These are phyloP conservation scores for Copsychus sechellarum DNA, from an alignment of 2,113 vertebrate genomes.

Conservation along the genomic window DNA sequence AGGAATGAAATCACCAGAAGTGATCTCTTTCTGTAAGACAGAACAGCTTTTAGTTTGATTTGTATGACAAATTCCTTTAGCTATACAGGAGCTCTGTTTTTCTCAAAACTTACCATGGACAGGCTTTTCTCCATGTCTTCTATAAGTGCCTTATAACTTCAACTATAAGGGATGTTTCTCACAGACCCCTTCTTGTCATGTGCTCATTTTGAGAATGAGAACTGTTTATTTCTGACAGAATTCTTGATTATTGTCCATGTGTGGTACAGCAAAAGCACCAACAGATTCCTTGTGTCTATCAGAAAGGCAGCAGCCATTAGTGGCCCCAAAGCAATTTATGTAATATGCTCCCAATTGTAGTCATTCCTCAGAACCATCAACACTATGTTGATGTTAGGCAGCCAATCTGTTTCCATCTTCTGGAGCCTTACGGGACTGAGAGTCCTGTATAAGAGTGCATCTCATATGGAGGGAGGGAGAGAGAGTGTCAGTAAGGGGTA, in stretches of 20 bases:
- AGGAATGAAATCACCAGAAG: not conserved
- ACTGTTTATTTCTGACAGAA: not conserved
- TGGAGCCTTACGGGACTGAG: not conserved
- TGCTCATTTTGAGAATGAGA: not conserved
- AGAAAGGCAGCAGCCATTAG: not conserved
- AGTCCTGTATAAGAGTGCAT: too few species aligned
- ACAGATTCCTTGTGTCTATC: not conserved
- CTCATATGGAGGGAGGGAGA: not conserved
- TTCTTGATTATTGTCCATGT: not conserved
- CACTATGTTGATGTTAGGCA: not conserved
- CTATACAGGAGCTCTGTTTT: not conserved
- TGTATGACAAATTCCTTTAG: not conserved
- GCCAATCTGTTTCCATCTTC: not conserved
- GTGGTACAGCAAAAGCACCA: not conserved
- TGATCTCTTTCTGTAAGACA: not conserved
- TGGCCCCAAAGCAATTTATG: not conserved
- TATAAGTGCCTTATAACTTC: not conserved
- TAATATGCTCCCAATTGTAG: not conserved
- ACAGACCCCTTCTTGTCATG: not conserved
- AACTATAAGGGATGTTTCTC: not conserved
- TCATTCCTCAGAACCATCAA: not conserved
- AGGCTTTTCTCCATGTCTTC: not conserved
- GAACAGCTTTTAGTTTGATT: not conserved
- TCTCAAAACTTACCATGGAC: not conserved
- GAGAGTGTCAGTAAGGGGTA: not conserved